Percentiles rank a stretch among this genome's conserved stretches.
Evolutionary conservation across 1,140 invertebrate species (phyloP).

Genomic region (Meteorus sp.): DNA sequence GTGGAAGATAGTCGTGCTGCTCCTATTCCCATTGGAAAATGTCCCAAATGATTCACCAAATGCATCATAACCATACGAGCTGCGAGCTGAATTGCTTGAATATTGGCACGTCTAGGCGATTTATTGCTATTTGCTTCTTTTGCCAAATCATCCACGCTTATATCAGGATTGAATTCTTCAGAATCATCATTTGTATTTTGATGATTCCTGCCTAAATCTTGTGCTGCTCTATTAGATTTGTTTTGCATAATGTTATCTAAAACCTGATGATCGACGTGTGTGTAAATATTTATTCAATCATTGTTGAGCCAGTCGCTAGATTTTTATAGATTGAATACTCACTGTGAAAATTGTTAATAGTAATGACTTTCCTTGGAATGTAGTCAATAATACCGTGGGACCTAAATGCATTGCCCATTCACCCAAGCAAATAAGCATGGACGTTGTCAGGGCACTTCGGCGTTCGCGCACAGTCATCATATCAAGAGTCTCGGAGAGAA

Average conservation of each 20-base stretch:
- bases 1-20: constrained; percentile 80
- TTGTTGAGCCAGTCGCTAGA: too few species aligned
- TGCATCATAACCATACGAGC: constrained; percentile 75
- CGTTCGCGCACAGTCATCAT: constrained; percentile 59
- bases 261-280: constrained; percentile 37
- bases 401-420: constrained; percentile 89
- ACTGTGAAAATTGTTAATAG: constrained; percentile 68
- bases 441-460: constrained; percentile 70
- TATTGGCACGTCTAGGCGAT: constrained; percentile 52
- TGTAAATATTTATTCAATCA: too few species aligned
- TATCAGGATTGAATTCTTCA: constrained; percentile 73
- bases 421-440: constrained; percentile 85
- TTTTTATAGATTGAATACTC: too few species aligned
- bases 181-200: constrained; percentile 45
- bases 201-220: constrained; percentile 39
- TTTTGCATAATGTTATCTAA: constrained; percentile 53
- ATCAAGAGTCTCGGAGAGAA: constrained; percentile 64
- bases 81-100: constrained; percentile 64
- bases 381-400: constrained; percentile 53
- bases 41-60: constrained; percentile 83
- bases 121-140: constrained; percentile 55
- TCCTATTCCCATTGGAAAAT: constrained; percentile 88
- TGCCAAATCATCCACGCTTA: constrained; percentile 69
- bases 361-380: constrained; percentile 60
- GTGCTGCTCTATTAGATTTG: constrained; percentile 42